Conservation (phyloP, 2,888 invertebrate species). For the Pilophorus perplexus region DNA sequence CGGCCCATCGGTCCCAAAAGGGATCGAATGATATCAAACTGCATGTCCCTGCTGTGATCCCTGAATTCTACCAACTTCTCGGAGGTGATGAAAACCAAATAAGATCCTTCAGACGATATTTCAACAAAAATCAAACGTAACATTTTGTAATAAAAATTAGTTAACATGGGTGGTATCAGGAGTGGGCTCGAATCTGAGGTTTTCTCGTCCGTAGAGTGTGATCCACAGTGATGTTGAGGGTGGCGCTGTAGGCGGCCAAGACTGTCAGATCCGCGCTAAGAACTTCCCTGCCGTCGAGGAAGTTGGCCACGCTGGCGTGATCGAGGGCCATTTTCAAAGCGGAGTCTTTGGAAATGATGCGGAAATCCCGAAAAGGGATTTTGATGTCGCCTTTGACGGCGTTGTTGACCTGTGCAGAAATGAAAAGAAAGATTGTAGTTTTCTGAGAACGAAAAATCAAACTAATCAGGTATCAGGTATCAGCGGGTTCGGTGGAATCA, state of each 20-base stretch:
- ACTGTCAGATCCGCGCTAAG: constrained; percentile 49
- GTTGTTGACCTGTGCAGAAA: constrained; percentile 56
- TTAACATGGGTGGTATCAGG: not conserved
- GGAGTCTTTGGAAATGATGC: constrained; percentile 56
- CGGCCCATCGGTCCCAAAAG: no score
- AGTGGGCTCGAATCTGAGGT: not conserved
- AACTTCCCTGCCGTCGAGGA: constrained; percentile 51
- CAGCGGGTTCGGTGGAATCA: no score
- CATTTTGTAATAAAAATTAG: no score
- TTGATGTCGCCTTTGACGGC: constrained; percentile 56
- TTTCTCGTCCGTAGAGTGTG: not conserved
- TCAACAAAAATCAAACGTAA: no score
- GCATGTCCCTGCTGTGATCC: no score
- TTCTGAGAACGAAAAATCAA: no score
- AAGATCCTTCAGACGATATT: no score
- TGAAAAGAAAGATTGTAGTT: no score
- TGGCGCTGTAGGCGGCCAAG: constrained; percentile 41
- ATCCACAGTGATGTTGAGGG: constrained; percentile 45
- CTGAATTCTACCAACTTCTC: no score
- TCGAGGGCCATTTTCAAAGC: constrained; percentile 58
- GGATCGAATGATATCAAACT: no score
- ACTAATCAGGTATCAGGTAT: no score
- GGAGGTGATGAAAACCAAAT: no score
- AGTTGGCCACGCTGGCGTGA: constrained; percentile 52
- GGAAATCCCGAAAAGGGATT: constrained; percentile 57